Base-by-base conservation (phyloP, 2,888 invertebrate genomes). In the Himalopsyche tibetana region DNA sequence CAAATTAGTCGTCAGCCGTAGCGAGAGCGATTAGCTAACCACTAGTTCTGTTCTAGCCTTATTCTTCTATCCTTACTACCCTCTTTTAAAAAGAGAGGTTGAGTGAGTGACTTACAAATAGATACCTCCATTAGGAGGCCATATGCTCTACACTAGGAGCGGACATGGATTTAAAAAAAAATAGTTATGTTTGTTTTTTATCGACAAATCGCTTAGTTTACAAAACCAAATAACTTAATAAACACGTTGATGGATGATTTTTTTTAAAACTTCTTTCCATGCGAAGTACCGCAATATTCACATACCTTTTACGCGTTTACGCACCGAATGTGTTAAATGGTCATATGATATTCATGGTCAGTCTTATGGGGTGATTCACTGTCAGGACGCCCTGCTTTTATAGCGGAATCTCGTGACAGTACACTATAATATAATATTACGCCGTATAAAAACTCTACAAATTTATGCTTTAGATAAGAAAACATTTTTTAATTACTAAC, bases 301-400 rank as follows among this genome's bases (percentile, higher is more conserved):
- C n/a, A 56, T n/a, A 5, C 17, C 15, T 56, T 56, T 17, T 56
- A 56, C 56, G 19, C 19, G 19, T n/a, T 56, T 19, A 63, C 63
- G 63, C n/a, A n/a, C 63, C 19, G 8, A 63, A 63, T 63, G 63
- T 63, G 63, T 63, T 63, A 63, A 63, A 63, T 63, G n/a, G n/a
- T n/a, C n/a, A n/a, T n/a, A n/a, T n/a, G 63, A 63, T 63, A 63
- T 63, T 63, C 63, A 63, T 63, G 63, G 63, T 63, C 63, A 63
- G 63, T 63, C 19, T 19, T 63, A 28, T 63, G 51, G 63, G 63
- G 63, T 63, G 63, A 63, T 63, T 63, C 63, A 56, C 63, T 63
- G 28, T 63, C 63, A 19, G 63, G 28, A n/a, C 63, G 63, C 63
- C 63, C 28, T 63, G 15, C 63, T 63, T 63, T 63, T 63, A 63